Base-by-base conservation (phyloP, 2,797 vertebrate species). In the Sebastiscus tertius region DNA sequence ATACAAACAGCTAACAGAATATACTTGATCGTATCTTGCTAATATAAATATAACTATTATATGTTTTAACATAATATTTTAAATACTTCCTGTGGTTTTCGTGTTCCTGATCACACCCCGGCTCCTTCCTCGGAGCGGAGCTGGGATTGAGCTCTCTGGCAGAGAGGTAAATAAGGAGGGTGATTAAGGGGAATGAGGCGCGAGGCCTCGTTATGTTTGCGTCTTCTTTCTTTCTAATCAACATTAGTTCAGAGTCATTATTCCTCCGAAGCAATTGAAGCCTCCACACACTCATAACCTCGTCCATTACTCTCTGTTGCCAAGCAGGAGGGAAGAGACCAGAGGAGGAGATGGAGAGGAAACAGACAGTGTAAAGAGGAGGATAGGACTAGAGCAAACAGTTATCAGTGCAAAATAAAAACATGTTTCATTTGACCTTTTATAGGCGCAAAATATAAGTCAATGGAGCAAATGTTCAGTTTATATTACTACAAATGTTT, bases 241-340 rank as follows among this genome's bases (percentile, higher is more conserved):
- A 91, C 91, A 93, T 93, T 93, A 93, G 93, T 93, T 94, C 89
- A 87, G 89, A 92, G 79, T 93, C 93, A 93, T 94, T 94, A 93
- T 93, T 91, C 77, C 89, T 79, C 70, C 0, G 76, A 61, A 91
- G 89, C 85, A 93, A 88, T 87, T 88, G 88, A 74, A 77, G 81
- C 84, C 62, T 86, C 83, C 73, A 58, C 84, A 71, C 82, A 74
- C 87, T 87, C 86, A 87, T 89, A 80, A 88, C 69, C 80, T 84
- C 54, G 61, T 82, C 83, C 89, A 92, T 94, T 92, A 91, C 83
- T 88, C 87, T 84, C 77, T 70, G 86, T 77, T 39, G 78, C 81
- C 61, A 70, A 90, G 82, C 83, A 81, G 85, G 77, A 79, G 85
- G 82, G 75, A 71, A 73, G 82, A 86, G 56, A 56, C 72, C 63